Conservation (phyloP, 2,888 invertebrate genomes). For the Lepas anatifera region DNA sequence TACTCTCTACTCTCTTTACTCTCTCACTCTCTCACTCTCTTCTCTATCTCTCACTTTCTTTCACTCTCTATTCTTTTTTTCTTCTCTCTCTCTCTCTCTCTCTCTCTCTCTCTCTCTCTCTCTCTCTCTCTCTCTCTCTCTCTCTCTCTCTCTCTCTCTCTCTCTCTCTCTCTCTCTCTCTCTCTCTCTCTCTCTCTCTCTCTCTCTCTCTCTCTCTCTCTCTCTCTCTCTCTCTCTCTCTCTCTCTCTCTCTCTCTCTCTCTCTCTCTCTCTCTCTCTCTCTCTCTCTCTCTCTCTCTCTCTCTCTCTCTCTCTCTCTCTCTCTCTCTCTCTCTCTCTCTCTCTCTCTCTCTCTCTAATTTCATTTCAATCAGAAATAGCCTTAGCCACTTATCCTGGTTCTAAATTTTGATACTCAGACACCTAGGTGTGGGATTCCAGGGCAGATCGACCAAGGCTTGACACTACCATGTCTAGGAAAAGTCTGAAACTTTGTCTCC, state of each 20-base stretch:
- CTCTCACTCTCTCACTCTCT: not conserved
- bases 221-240: not conserved
- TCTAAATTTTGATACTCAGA: too few species aligned
- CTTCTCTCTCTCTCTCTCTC: too few species aligned
- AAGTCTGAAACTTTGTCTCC: too few species aligned
- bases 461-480: too few species aligned
- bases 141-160: not conserved
- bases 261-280: not conserved
- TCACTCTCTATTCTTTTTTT: not conserved
- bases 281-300: not conserved
- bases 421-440: too few species aligned
- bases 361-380: too few species aligned
- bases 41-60: not conserved
- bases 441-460: too few species aligned
- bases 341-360: too few species aligned
- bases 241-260: not conserved
- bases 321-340: too few species aligned
- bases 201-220: not conserved
- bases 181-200: not conserved
- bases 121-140: not conserved
- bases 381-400: too few species aligned
- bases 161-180: not conserved
- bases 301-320: not conserved
- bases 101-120: not conserved
- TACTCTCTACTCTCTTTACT: not conserved